Evolutionary conservation across 2,113 vertebrate genomes (phyloP).

Genomic region (Podiceps cristatus): DNA sequence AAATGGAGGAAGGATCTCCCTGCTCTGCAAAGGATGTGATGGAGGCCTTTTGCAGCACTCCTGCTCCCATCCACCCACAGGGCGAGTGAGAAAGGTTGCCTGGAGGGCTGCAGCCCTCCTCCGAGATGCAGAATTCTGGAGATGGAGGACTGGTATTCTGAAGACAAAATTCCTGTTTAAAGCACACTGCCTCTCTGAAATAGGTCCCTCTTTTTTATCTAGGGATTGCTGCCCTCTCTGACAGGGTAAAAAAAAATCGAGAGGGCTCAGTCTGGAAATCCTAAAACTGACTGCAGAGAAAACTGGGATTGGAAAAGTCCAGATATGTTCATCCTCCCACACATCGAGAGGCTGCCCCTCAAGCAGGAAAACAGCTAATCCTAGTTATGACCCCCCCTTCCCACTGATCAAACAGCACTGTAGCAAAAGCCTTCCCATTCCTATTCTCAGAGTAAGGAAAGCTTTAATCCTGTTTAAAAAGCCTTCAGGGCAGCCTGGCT

Average conservation of each 20-base stretch:
- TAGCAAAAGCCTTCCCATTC: not conserved
- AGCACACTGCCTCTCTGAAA: not conserved
- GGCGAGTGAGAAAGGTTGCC: not conserved
- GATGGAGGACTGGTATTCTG: not conserved
- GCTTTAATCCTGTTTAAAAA: slow-evolving; percentile 38
- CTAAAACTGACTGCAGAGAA: not conserved
- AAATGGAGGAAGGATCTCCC: not conserved
- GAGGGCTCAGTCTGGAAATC: not conserved
- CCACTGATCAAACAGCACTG: not conserved
- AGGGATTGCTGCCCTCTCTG: not conserved
- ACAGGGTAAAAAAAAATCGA: not conserved
- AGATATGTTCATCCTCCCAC: not conserved
- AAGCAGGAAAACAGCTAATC: not conserved
- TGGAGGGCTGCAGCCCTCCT: not conserved
- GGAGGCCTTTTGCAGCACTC: not conserved
- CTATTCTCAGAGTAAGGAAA: not conserved
- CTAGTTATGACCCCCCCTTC: not conserved
- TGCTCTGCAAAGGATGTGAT: not conserved
- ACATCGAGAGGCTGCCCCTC: not conserved
- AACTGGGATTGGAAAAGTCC: not conserved
- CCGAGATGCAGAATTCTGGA: not conserved
- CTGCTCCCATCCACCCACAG: not conserved
- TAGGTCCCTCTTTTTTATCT: not conserved
- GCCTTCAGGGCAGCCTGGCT: not conserved
- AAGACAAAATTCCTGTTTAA: not conserved